These are phyloP conservation scores for Oligia strigilis DNA, from an alignment of 2,888 invertebrate genomes.

Conservation along the genomic window DNA sequence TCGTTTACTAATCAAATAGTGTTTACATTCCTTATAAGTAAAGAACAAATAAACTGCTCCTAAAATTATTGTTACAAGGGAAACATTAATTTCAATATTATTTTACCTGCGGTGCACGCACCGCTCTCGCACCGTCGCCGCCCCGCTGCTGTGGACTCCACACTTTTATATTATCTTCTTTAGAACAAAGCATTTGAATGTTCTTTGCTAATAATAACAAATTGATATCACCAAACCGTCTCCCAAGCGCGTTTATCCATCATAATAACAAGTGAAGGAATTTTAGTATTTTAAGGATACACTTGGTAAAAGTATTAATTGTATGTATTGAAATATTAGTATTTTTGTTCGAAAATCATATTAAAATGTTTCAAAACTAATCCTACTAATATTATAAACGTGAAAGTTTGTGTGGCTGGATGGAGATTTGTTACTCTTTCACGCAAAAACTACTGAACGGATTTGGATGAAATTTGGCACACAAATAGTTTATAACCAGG, in stretches of 20 bases:
- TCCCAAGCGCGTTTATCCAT: not conserved
- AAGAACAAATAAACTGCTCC: not conserved
- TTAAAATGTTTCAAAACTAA: not conserved
- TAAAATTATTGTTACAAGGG: not conserved
- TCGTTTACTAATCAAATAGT: not conserved
- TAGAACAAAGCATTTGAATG: not conserved
- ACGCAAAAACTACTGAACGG: too few relatives aligned
- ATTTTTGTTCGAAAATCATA: not conserved
- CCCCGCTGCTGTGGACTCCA: not conserved
- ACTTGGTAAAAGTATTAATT: not conserved
- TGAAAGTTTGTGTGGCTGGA: too few relatives aligned
- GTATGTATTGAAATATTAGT: not conserved
- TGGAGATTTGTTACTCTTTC: too few relatives aligned
- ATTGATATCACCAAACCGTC: too few relatives aligned
- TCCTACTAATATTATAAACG: not conserved
- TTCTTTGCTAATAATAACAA: not conserved
- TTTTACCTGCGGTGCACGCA: too few relatives aligned
- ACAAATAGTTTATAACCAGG: too few relatives aligned
- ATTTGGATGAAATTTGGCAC: too few relatives aligned
- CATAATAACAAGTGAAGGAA: not conserved
- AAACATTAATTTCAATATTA: not conserved
- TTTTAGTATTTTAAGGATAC: too few relatives aligned
- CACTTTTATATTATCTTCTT: not conserved
- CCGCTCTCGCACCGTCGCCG: too few relatives aligned
- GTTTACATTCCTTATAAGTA: not conserved